Conservation (phyloP, 2,797 vertebrate species). For the Tokudaia tokunoshimensis region DNA sequence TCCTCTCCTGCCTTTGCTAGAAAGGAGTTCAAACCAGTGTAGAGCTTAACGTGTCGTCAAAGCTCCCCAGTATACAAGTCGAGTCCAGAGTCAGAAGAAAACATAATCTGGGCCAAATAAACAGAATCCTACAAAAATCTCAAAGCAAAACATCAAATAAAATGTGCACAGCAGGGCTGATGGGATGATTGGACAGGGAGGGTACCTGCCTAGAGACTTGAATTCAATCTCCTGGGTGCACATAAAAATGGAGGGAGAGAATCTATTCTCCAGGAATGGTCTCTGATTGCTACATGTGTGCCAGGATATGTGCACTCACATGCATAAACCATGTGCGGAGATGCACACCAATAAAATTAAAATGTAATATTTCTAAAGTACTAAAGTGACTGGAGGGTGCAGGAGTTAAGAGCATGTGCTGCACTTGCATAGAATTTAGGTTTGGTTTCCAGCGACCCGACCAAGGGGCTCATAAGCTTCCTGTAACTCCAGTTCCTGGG, state of each 20-base stretch:
- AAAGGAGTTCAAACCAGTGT: not conserved
- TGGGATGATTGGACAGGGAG: not conserved
- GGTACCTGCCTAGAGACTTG: not conserved
- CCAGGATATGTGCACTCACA: not conserved
- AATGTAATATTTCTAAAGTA: not conserved
- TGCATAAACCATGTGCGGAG: too few species aligned
- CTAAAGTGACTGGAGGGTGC: not conserved
- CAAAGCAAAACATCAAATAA: not conserved
- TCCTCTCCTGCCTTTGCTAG: not conserved
- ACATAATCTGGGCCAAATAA: not conserved
- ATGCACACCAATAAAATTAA: not conserved
- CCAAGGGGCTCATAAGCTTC: not conserved
- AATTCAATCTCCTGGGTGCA: not conserved
- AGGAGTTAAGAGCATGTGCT: too few species aligned
- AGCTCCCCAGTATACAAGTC: not conserved
- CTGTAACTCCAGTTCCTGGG: not conserved
- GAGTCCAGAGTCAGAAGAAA: constrained; percentile 8
- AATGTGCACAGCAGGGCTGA: not conserved
- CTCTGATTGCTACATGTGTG: not conserved
- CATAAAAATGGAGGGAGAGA: not conserved
- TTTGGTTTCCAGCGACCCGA: not conserved
- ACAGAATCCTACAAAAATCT: constrained; percentile 26
- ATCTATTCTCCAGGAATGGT: too few species aligned
- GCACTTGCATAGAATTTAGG: not conserved
- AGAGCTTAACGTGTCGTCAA: not conserved